Evolutionary conservation across 2,113 vertebrate species (phyloP).

Genomic region (Hippopotamus amphibius): DNA sequence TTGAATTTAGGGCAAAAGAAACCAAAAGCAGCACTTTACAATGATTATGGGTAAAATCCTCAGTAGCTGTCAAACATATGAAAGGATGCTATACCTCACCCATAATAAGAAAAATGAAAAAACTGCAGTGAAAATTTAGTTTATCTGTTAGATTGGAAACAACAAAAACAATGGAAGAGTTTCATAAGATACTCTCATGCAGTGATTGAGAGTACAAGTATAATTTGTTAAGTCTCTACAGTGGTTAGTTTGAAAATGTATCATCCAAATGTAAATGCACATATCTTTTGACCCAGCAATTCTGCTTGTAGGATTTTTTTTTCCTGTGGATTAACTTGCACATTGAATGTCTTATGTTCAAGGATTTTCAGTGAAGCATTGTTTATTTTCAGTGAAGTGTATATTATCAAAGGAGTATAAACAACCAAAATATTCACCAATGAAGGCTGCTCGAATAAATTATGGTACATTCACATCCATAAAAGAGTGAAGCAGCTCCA

Average conservation of each 20-base stretch:
- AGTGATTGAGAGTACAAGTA: neutral
- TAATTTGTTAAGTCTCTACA: neutral
- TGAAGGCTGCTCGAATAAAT: neutral
- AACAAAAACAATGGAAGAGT: neutral
- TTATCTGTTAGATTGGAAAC: neutral
- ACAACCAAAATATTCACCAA: neutral
- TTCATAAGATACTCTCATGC: neutral
- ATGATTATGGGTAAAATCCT: neutral
- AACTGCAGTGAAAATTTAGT: neutral
- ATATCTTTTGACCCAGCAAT: neutral
- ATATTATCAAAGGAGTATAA: neutral
- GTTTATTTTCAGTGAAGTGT: neutral
- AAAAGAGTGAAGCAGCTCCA: neutral
- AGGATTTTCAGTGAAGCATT: neutral
- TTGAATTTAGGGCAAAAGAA: neutral
- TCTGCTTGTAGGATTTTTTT: neutral
- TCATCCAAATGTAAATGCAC: neutral
- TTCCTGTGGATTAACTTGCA: neutral
- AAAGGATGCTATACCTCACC: neutral
- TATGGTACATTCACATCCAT: neutral
- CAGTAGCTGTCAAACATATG: neutral
- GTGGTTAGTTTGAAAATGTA: neutral
- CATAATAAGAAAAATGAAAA: conserved; percentile 6
- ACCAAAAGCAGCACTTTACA: neutral
- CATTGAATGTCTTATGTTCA: neutral